phyloP scores from a whole-genome alignment of 2,888 invertebrate species.

The Zhuqinia jingwanae region DNA sequence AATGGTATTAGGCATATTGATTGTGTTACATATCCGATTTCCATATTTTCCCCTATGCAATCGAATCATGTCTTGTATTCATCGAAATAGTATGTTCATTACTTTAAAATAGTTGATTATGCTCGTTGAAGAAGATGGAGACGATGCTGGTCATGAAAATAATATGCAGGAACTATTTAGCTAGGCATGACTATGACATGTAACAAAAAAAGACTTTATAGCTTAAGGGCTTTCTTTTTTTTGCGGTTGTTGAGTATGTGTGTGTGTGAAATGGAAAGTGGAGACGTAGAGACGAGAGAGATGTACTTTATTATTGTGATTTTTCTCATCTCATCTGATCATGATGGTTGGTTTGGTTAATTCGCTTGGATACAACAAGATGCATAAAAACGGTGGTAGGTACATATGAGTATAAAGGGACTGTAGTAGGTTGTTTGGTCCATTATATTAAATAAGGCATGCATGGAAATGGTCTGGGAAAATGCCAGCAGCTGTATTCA shows the following conservation, averaged over 20 bases:
- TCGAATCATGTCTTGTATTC: not conserved
- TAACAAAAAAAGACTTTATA: not conserved
- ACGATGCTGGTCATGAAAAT: not conserved
- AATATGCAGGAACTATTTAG: not conserved
- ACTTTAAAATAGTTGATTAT: not conserved
- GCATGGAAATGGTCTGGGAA: conserved; percentile 57
- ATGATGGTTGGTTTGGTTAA: not conserved
- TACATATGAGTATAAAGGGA: too few relatives aligned
- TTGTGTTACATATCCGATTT: too few relatives aligned
- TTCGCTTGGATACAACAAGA: not conserved
- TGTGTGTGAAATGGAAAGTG: not conserved
- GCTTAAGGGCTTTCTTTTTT: conserved; percentile 11
- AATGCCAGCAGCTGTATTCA: conserved; percentile 65
- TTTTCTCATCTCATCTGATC: not conserved
- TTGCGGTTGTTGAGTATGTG: not conserved
- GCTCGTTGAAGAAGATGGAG: not conserved
- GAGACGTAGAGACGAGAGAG: not conserved
- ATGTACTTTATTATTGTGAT: conserved; percentile 5
- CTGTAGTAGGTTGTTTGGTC: too few relatives aligned
- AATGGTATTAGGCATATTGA: too few relatives aligned
- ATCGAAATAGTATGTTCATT: not conserved
- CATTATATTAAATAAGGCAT: not conserved
- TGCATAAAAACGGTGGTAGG: not conserved
- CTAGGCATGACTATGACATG: not conserved
- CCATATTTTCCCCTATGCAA: not conserved